A percentile compares a stretch with the other conserved stretches of the same genome.
These are phyloP conservation scores for Temnothorax ravouxi DNA, from an alignment of 2,888 invertebrate species.

Conservation along the genomic window DNA sequence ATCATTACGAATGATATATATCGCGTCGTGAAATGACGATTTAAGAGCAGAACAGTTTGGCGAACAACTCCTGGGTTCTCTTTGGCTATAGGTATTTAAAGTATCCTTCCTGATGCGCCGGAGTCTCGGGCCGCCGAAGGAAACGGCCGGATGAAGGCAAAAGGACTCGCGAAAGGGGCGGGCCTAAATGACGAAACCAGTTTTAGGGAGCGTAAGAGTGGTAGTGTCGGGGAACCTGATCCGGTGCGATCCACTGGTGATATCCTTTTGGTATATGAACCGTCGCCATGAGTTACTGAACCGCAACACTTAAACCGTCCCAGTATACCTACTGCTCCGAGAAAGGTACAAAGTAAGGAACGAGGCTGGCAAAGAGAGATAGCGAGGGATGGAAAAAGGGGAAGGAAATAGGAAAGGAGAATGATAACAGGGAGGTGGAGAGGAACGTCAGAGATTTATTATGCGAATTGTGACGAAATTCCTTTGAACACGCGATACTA, in stretches of 20 bases:
- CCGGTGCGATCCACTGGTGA: slow-evolving; percentile 70
- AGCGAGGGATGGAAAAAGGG: not conserved
- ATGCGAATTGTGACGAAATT: slow-evolving; percentile 5
- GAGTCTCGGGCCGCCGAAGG: slow-evolving; percentile 20
- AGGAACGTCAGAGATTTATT: slow-evolving; percentile 26
- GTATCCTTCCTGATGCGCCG: slow-evolving; percentile 60
- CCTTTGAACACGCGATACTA: slow-evolving; percentile 27
- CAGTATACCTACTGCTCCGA: slow-evolving; percentile 29
- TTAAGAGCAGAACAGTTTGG: not conserved
- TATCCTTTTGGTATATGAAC: slow-evolving; percentile 77
- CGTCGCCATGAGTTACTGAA: slow-evolving; percentile 63
- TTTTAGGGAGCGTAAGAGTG: slow-evolving; percentile 82
- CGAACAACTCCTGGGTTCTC: not conserved
- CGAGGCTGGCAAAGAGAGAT: not conserved
- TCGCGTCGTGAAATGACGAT: slow-evolving; percentile 21
- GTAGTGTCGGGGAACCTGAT: slow-evolving; percentile 74
- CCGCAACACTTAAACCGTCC: slow-evolving; percentile 58
- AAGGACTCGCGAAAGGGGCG: slow-evolving; percentile 70
- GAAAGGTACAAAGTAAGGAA: slow-evolving; percentile 15
- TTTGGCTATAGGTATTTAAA: slow-evolving; percentile 69
- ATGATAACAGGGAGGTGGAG: not conserved
- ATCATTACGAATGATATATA: slow-evolving; percentile 27
- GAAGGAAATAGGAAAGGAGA: not conserved
- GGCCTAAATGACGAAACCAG: slow-evolving; percentile 82
- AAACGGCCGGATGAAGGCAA: slow-evolving; percentile 57